Evolutionary conservation across 2,888 invertebrate genomes (phyloP), one percentile per base, ranked within the genome.

Genomic region (Epinotia ramella): DNA sequence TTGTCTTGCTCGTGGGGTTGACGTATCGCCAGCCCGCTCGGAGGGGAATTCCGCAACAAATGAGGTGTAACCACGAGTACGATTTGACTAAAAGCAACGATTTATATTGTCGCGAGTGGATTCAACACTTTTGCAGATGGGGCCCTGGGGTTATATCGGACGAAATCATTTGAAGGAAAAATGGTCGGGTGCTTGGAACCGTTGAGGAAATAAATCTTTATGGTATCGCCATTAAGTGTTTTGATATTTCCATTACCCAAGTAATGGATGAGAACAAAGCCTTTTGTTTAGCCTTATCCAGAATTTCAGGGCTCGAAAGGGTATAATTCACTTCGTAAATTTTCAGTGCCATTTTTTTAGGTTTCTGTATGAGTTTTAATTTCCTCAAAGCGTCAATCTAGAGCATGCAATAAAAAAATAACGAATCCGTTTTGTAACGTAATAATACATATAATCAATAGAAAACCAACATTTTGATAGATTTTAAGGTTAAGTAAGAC

Each of bases 51-150:
- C 28, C 53, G 56, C 62, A 60, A 70, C 73, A 77, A 76, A 76
- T 77, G 78, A 76, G 77, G 74, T 74, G 73, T 53, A 73, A 77
- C 79, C 78, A 67, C 78, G 75, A 74, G 73, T 79, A 76, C 79
- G 83, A 82, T 82, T 82, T 80, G 80, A 80, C 82, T 83, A 81
- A 83, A 82, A 83, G 83, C 82, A 79, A 75, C 80, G 81, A 83
- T 83, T 82, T 84, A 80, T 84, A 81, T 81, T 79, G 79, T 80
- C 74, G 75, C 76, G 68, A 78, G 73, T 78, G 77, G 75, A 72
- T 59, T 67, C 72, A 76, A 76, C 66, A 65, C 74, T 70, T 75
- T 75, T 65, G 70, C 74, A 75, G 69, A 75, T 75, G 74, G 69
- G 74, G 59, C 74, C 64, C 74, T 53, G 9, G 75, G 70, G 74